These are phyloP conservation scores for Calidris pygmaea DNA, from an alignment of 2,113 vertebrate genomes.

Conservation along the genomic window DNA sequence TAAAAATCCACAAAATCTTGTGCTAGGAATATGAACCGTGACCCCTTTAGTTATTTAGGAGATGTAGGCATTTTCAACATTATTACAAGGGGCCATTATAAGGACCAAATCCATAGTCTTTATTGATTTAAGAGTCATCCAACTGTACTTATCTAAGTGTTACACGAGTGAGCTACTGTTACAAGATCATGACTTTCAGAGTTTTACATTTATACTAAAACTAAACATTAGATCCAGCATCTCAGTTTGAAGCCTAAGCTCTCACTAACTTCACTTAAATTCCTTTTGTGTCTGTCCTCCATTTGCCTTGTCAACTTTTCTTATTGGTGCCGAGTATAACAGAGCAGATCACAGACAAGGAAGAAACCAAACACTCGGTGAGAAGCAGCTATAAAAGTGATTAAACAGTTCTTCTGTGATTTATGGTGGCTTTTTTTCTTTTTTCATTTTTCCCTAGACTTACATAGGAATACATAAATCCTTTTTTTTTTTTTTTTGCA, in stretches of 20 bases:
- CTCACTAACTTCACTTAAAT: background rate
- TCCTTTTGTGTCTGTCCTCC: background rate
- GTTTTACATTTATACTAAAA: background rate
- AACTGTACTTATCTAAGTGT: background rate
- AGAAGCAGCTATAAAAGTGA: background rate
- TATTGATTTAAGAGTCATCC: conserved; percentile 37
- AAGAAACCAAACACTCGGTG: background rate
- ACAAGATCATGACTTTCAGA: background rate
- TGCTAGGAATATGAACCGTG: conserved; percentile 5
- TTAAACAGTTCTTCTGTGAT: background rate
- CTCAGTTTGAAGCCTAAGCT: background rate
- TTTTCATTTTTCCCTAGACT: background rate
- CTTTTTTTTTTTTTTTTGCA: background rate
- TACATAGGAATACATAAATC: background rate
- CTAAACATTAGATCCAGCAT: background rate
- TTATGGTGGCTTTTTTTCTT: background rate
- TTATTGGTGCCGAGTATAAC: background rate
- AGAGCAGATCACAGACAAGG: background rate
- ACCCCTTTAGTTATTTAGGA: conserved; percentile 14
- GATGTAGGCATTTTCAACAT: conserved; percentile 15
- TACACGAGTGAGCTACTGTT: background rate
- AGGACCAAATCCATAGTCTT: background rate
- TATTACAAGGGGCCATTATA: conserved; percentile 31
- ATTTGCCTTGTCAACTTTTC: background rate
- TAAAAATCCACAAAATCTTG: conserved; percentile 36